Evolutionary conservation across 2,113 vertebrate species (phyloP), one percentile per base, ranked within the genome.

Genomic region (Gymnogyps californianus): DNA sequence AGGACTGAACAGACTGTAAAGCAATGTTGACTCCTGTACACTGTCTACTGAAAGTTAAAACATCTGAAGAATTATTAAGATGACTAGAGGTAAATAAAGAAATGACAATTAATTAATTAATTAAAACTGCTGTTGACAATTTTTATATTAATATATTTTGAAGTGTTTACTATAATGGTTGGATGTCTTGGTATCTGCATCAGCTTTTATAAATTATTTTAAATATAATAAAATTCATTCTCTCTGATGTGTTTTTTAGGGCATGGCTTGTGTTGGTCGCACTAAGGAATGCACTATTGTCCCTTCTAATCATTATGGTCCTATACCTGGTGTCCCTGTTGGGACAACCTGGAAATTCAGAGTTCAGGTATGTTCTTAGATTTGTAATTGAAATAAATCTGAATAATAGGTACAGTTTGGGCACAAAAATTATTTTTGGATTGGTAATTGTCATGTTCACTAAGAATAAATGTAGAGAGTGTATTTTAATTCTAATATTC

Each of bases 261-360:
- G 99, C 69, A 99, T 99, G 99, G 99, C 99, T 86, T 99, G 99
- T 97, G 99, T 99, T 97, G 99, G 99, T 75, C 99, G 99, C 38
- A 99, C 99, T 83, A 99, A 99, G 97, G 99, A 99, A 98, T 99
- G 99, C 97, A 99, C 99, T 71, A 99, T 99, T 93, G 99, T 99
- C 82, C 99, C 99, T 66, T 99, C 99, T 51, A 99, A 99, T 97
- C 99, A 99, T 95, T 99, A 99, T 88, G 99, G 99, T 74, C 99
- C 99, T n/a, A 98, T 99, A 94, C 99, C 99, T 64, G 99, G 99
- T 29, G 94, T 99, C 97, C 99, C 99, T 92, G 99, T 99, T 83
- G 99, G 99, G 93, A 99, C 99, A 76, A 99, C 99, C 15, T 99
- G 99, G 99, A 99, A 99, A 97, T 99, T 99, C 97, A 98, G 99